Base-by-base conservation (phyloP, 2,888 invertebrate genomes). In the Drosophila recens region DNA sequence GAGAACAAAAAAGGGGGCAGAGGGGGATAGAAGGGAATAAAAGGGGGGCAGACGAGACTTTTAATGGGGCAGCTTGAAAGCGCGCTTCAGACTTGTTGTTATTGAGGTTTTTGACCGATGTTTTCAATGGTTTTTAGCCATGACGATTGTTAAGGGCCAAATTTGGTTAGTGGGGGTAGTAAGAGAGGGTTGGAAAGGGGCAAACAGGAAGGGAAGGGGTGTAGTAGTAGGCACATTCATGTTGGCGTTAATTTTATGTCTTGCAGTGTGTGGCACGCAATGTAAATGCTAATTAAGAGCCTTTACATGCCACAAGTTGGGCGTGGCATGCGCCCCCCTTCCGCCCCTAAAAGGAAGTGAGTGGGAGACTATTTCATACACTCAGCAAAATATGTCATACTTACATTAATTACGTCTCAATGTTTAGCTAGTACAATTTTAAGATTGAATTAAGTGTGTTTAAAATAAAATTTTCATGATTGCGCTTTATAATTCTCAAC, bases 231-330 rank as follows among this genome's bases (percentile, higher is more conserved):
- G 17, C 49, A 34, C 63, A 43, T 56, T 72, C 70, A 66, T 56
- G 67, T n/a, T 58, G 74, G 80, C 74, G 74, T 83, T 80, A 76
- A 84, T 76, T 82, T 75, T 58, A 79, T 80, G 84, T 80, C 84
- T 77, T 85, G 84, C 76, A 68, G 70, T 80, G 63, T 67, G 80
- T 67, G 72, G 75, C 87, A 85, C 80, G 83, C 83, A 85, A 83
- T 80, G 83, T 86, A 74, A 79, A 87, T 87, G 84, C 72, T 87
- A 86, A 87, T 85, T 85, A 75, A 67, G 80, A 73, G 17, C 53
- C 63, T 36, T 49, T 59, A 66, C 73, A 67, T 59, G 75, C 61
- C 52, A 52, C 59, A 36, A 15, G 15, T 17, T 63, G 64, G 75
- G 72, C 75, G 78, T 78, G 77, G 27, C 68, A 43, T 23, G 33